Conservation (phyloP, 2,888 invertebrate genomes). For the Trichogramma dendrolimi region DNA sequence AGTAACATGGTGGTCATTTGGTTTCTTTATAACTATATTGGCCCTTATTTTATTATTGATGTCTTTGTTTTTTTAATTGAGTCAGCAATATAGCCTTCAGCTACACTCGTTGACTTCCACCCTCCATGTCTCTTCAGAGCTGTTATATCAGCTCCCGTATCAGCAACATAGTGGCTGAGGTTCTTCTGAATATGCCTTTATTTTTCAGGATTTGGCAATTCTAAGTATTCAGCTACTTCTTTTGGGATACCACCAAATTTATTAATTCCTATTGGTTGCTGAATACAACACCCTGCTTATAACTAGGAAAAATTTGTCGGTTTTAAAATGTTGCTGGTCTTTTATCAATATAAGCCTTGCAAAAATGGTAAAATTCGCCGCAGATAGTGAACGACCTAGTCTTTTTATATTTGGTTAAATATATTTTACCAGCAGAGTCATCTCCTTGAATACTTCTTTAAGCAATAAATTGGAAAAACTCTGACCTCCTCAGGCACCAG, state of each 20-base stretch:
- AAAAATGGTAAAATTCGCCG: conserved; percentile 3
- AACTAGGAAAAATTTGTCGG: conserved; percentile 3
- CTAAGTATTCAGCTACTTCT: conserved; percentile 2
- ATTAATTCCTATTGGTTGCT: conserved; percentile 6
- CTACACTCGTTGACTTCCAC: background rate
- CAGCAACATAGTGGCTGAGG: conserved; percentile 1
- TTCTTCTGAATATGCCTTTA: conserved; percentile 4
- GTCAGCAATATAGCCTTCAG: conserved; percentile 6
- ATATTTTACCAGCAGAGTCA: background rate
- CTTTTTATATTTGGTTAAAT: background rate
- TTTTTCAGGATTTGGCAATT: background rate
- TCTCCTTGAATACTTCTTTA: background rate
- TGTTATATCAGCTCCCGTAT: background rate
- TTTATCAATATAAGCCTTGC: background rate
- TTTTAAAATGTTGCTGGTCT: background rate
- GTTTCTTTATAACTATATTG: no score
- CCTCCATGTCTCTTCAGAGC: conserved; percentile 5
- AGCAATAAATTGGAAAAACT: background rate
- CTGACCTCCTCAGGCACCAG: background rate
- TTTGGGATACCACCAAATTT: conserved; percentile 3
- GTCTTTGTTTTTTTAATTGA: background rate
- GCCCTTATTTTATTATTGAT: no score
- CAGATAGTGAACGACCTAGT: conserved; percentile 2
- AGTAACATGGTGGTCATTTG: no score
- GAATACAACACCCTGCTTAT: background rate